Percentiles rank a stretch among this genome's conserved stretches.
Conservation (phyloP, 2,888 invertebrate species). For the Lamellibrachia satsuma region DNA sequence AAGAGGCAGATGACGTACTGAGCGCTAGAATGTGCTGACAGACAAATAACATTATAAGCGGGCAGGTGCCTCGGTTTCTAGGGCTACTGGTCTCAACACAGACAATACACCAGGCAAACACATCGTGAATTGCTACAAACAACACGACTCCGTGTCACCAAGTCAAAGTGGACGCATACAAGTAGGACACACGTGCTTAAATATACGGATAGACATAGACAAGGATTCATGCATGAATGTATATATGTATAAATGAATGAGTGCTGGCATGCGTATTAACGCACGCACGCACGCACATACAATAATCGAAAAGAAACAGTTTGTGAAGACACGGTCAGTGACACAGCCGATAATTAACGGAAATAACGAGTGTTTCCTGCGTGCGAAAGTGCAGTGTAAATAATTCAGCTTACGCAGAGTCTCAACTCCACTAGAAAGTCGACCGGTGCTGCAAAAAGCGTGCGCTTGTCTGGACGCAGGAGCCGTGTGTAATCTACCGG, state of each 20-base stretch:
- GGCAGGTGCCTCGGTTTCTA: too few species aligned
- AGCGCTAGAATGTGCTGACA: too few species aligned
- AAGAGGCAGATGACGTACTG: too few species aligned
- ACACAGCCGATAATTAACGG: neutral
- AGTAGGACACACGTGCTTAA: too few species aligned
- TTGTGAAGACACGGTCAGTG: too few species aligned
- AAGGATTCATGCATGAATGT: neutral
- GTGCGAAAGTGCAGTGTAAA: neutral
- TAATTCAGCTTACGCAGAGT: neutral
- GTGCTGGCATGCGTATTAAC: neutral
- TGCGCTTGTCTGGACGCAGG: neutral
- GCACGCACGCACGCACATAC: neutral
- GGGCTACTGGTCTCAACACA: too few species aligned
- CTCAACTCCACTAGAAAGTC: neutral
- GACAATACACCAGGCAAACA: too few species aligned
- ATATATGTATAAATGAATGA: neutral
- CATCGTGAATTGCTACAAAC: too few species aligned
- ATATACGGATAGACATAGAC: neutral
- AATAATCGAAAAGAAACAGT: neutral
- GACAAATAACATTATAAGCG: too few species aligned
- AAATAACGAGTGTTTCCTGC: slow-evolving; percentile 7
- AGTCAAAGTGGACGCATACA: too few species aligned
- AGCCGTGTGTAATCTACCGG: neutral
- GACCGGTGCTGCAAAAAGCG: neutral
- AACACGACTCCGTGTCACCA: too few species aligned